Conservation (phyloP, 2,888 invertebrate species). For the Epinotia bilunana region DNA sequence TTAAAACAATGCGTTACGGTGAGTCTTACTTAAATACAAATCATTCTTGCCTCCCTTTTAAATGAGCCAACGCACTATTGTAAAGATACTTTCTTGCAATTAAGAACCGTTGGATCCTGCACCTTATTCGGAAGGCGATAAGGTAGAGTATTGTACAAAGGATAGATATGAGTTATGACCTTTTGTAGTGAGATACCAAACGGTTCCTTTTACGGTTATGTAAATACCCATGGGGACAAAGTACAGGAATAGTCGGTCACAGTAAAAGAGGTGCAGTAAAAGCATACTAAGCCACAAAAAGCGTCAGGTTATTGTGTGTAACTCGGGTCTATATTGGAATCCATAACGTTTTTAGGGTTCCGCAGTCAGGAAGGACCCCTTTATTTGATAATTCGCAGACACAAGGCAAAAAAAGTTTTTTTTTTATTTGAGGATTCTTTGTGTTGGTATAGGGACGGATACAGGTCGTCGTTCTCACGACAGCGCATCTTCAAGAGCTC, state of each 20-base stretch:
- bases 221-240: slow-evolving; percentile 20
- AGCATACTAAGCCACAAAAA: no score
- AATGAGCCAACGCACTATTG: no score
- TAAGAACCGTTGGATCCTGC: background rate
- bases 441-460: no score
- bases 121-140: background rate
- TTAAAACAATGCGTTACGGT: background rate
- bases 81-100: background rate
- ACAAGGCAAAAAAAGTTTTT: no score
- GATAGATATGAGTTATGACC: background rate
- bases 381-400: no score
- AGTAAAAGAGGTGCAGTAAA: background rate
- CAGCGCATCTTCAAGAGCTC: no score
- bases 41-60: background rate
- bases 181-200: background rate
- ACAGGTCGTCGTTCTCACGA: no score
- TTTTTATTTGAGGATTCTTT: no score
- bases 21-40: background rate
- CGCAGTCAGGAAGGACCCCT: no score
- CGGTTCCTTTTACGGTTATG: slow-evolving; percentile 25
- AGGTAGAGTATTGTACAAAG: background rate
- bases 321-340: no score
- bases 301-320: no score
- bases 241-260: slow-evolving; percentile 11
- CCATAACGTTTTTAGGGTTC: no score